Percentiles rank a stretch among this genome's conserved stretches.
phyloP scores from a whole-genome alignment of 2,888 invertebrate genomes.

The Epistrophella euchroma region DNA sequence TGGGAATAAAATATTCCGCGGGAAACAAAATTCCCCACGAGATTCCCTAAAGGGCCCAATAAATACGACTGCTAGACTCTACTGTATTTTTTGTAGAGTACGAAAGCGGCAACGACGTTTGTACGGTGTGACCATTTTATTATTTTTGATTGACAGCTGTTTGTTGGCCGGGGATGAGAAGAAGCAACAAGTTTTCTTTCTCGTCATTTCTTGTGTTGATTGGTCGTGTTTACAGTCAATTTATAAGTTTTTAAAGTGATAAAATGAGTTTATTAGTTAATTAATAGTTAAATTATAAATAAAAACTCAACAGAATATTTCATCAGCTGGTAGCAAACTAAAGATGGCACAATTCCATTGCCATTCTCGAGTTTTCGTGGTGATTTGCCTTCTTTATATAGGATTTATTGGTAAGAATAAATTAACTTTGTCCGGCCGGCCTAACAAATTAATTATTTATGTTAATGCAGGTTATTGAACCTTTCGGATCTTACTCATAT shows the following conservation, averaged over 20 bases:
- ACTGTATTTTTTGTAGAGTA: no score
- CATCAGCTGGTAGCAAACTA: background rate
- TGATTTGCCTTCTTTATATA: background rate
- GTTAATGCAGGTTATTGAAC: constrained; percentile 35
- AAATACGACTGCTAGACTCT: no score
- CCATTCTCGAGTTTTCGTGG: background rate
- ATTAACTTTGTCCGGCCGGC: constrained; percentile 18
- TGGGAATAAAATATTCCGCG: no score
- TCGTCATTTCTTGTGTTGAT: background rate
- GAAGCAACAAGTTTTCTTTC: background rate
- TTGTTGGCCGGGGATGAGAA: no score
- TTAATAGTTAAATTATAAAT: constrained; percentile 10
- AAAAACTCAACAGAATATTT: background rate
- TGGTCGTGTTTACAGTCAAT: background rate
- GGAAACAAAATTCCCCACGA: no score
- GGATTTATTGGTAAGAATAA: constrained; percentile 34
- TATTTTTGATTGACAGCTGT: no score
- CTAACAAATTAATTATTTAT: constrained; percentile 30
- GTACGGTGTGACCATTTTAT: no score
- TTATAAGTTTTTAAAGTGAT: background rate
- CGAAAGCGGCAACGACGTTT: no score
- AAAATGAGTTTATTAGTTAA: constrained; percentile 29
- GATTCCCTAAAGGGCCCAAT: no score
- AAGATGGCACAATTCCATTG: background rate
- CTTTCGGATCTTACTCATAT: background rate